A percentile compares a stretch with the other conserved stretches of the same genome.
These are phyloP conservation scores for Halichoerus grypus DNA, from an alignment of 2,113 vertebrate genomes.

Conservation along the genomic window DNA sequence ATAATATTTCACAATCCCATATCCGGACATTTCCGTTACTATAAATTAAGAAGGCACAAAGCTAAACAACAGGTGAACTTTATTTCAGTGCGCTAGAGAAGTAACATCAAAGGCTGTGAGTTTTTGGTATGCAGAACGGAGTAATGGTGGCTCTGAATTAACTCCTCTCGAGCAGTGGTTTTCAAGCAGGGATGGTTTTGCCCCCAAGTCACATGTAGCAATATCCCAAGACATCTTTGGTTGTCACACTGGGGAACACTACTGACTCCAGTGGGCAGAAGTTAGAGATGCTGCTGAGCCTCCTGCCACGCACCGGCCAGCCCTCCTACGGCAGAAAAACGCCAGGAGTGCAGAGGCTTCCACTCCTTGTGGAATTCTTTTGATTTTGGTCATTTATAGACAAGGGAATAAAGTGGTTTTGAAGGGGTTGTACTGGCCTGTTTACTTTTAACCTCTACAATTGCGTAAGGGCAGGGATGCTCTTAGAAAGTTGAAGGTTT, in stretches of 20 bases:
- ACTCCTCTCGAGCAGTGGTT: background rate
- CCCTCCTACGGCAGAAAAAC: background rate
- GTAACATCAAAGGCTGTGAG: background rate
- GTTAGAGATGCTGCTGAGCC: background rate
- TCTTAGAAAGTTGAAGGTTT: background rate
- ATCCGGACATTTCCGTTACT: background rate
- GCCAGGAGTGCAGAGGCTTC: accelerated
- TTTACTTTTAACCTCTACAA: background rate
- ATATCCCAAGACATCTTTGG: background rate
- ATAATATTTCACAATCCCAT: background rate
- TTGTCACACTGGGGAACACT: background rate
- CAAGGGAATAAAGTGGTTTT: background rate
- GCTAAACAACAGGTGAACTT: background rate
- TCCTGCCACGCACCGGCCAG: accelerated
- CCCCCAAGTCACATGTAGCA: background rate
- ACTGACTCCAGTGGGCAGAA: background rate
- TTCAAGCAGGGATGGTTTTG: background rate
- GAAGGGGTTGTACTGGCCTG: background rate
- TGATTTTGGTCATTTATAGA: background rate
- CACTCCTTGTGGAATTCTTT: background rate
- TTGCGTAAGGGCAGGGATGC: background rate
- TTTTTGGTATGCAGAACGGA: background rate
- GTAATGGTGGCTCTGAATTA: background rate
- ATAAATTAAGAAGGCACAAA: background rate
- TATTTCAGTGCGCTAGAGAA: background rate